Conservation (phyloP, 2,113 vertebrate genomes). For the Phalacrocorax brasilianus region DNA sequence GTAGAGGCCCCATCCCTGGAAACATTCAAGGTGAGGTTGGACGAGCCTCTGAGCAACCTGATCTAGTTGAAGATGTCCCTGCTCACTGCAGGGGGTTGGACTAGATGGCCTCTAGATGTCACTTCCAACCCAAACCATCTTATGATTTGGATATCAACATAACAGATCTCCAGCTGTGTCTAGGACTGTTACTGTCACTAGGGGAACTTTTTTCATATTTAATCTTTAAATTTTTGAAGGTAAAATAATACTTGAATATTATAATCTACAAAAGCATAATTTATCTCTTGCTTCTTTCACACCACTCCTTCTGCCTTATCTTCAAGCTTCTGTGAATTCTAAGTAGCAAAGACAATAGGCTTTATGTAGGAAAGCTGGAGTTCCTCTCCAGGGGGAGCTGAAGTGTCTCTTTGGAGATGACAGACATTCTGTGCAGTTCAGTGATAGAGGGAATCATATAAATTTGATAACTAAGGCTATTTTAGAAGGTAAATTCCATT, state of each 20-base stretch:
- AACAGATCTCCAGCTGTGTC: not conserved
- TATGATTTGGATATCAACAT: not conserved
- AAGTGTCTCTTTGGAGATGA: not conserved
- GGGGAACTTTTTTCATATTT: not conserved
- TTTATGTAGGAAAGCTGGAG: not conserved
- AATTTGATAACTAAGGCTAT: slow-evolving; percentile 6
- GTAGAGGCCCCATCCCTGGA: too few species aligned
- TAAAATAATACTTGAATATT: not conserved
- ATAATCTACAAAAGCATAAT: not conserved
- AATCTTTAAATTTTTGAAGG: not conserved
- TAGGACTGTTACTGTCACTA: not conserved
- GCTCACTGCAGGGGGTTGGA: too few species aligned
- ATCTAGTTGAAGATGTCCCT: too few species aligned
- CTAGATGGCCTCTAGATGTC: too few species aligned
- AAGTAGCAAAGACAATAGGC: not conserved
- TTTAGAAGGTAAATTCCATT: not conserved
- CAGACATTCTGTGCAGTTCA: not conserved
- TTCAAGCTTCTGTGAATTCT: not conserved
- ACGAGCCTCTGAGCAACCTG: too few species aligned
- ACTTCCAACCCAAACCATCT: too few species aligned
- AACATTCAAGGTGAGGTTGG: too few species aligned
- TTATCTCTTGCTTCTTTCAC: not conserved
- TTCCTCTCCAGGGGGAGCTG: not conserved
- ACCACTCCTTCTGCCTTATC: not conserved
- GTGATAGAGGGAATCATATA: not conserved